phyloP scores from a whole-genome alignment of 2,797 vertebrate species.

The Eutrigla gurnardus region DNA sequence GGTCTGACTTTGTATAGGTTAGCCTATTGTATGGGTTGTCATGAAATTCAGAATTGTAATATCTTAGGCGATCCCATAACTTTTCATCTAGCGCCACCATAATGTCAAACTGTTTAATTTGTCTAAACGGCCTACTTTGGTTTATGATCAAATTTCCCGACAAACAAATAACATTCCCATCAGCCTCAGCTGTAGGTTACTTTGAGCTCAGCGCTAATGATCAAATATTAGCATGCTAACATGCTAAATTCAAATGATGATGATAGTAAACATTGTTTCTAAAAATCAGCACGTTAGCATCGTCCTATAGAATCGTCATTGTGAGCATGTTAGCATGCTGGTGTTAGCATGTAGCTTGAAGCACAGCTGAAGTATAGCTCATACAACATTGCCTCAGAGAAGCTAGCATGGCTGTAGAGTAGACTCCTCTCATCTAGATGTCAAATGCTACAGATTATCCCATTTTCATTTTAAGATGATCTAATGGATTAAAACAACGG shows the following conservation, averaged over 20 bases:
- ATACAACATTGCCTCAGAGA: background rate
- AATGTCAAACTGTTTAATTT: background rate
- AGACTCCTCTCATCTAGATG: background rate
- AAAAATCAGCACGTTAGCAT: constrained; percentile 1
- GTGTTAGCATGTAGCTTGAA: no score
- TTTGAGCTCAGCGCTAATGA: background rate
- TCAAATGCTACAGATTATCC: background rate
- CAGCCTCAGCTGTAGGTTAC: background rate
- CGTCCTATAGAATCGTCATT: background rate
- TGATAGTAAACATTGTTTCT: background rate
- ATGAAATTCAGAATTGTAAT: background rate
- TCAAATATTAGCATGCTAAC: background rate
- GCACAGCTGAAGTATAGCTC: background rate
- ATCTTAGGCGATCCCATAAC: background rate
- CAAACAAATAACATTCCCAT: background rate
- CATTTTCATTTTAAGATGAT: background rate
- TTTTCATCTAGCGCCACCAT: background rate
- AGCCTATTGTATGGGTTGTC: no score
- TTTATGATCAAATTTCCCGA: background rate
- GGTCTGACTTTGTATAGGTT: background rate
- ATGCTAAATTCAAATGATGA: background rate
- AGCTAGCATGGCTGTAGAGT: background rate
- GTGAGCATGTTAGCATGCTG: background rate
- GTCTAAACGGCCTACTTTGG: background rate
- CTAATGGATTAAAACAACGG: background rate